A percentile compares a stretch with the other conserved stretches of the same genome.
Conservation (phyloP, 2,797 vertebrate genomes). For the Allobates femoralis region DNA sequence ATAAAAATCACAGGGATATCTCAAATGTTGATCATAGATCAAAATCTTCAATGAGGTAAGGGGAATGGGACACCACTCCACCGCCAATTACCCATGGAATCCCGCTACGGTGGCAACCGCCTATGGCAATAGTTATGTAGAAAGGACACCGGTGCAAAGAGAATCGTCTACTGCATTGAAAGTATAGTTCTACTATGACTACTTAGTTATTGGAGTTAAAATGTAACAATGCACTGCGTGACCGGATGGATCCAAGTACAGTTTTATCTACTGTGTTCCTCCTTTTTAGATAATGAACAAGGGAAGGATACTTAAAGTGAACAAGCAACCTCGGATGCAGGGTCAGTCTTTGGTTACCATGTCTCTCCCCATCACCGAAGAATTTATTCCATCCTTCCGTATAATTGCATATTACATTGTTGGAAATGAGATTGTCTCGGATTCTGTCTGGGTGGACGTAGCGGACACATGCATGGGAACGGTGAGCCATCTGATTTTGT, state of each 20-base stretch:
- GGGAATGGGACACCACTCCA: too few relatives aligned
- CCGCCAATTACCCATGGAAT: too few relatives aligned
- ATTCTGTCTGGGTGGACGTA: constrained; percentile 81
- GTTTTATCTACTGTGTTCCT: neutral
- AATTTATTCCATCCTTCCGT: constrained; percentile 87
- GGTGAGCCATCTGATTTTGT: constrained; percentile 67
- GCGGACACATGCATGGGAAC: constrained; percentile 75
- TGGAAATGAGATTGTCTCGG: constrained; percentile 76
- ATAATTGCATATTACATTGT: constrained; percentile 79
- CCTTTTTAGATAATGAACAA: constrained; percentile 80
- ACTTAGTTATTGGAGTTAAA: neutral
- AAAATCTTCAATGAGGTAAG: too few relatives aligned
- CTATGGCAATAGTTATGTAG: too few relatives aligned
- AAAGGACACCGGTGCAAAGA: too few relatives aligned
- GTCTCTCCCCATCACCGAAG: constrained; percentile 70
- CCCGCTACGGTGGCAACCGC: too few relatives aligned
- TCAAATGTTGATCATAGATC: too few relatives aligned
- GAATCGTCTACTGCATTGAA: too few relatives aligned
- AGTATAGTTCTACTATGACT: neutral
- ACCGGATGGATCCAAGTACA: neutral
- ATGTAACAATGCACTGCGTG: neutral
- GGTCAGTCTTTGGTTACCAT: constrained; percentile 78
- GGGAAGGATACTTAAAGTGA: constrained; percentile 75
- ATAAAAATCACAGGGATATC: too few relatives aligned
- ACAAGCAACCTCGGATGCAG: constrained; percentile 57